phyloP scores from a whole-genome alignment of 2,888 invertebrate species.

The Synanthedon vespiformis region DNA sequence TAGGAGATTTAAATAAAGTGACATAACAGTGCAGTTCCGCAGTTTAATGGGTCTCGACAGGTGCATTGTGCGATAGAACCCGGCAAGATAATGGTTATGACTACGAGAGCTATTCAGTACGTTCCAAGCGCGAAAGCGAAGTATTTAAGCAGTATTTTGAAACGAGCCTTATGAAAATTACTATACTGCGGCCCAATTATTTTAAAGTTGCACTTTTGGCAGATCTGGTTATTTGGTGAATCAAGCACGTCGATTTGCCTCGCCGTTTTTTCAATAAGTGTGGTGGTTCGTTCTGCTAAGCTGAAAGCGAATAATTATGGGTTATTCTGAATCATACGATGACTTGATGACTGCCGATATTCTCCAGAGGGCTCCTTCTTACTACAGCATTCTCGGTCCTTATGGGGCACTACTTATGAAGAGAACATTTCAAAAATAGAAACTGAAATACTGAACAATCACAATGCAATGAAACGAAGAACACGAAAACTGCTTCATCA shows the following conservation, averaged over 20 bases:
- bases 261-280: no score
- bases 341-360: no score
- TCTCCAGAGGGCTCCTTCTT: no score
- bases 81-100: conserved; percentile 24
- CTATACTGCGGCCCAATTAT: neutral
- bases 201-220: neutral
- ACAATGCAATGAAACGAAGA: no score
- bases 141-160: neutral
- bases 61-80: conserved; percentile 30
- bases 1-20: conserved; percentile 24
- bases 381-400: no score
- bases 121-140: conserved; percentile 1
- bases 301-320: no score
- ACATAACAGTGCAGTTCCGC: conserved; percentile 22
- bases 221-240: neutral
- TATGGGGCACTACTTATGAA: no score
- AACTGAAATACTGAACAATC: no score
- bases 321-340: no score
- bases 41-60: conserved; percentile 35
- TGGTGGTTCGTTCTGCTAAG: no score
- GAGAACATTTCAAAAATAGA: no score
- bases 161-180: neutral
- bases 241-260: neutral
- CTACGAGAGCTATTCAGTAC: conserved; percentile 16
- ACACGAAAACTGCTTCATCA: no score